Evolutionary conservation across 1,140 invertebrate genomes (phyloP), one percentile per base, ranked within the genome.

Genomic region (silkworm (Bombyx mori)): DNA sequence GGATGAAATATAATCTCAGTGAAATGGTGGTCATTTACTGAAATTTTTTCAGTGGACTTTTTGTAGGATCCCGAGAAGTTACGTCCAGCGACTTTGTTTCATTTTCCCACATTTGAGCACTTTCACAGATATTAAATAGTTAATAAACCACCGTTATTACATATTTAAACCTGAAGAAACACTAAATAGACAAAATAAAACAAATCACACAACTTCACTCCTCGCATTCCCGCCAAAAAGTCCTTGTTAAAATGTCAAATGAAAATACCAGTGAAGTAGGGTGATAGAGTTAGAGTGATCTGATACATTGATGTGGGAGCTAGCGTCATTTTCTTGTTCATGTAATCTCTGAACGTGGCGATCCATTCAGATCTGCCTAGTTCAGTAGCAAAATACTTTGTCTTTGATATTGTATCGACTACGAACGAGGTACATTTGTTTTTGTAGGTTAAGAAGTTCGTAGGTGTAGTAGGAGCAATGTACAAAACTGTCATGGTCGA

Each of bases 291-390:
- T 9, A 87, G 65, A 12, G 82, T 79, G 52, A 87, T 71, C 64
- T 68, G 72, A 56, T 77, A 87, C 81, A 87, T 81, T 12, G 79
- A 84, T 48, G 80, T 85, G 0, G 83, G 79, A 52, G 78, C 66
- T 53, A 87, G 85, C 55, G 73, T 82, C 75, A 87, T 85, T 61
- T 87, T 87, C 65, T 67, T 82, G 57, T 73, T 78, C 78, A 87
- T 87, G 58, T 87, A 87, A 53, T 82, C 71, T 64, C 61, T 77
- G 50, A 87, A 84, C 52, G 69, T 52, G 8, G 75, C 57, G 48
- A 81, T 69, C 84, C 84, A 87, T 65, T 71, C 71, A 1, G 72
- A 73, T 35, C 53, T 74, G 55, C 59, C 63, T n/a, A 78, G 22
- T 56, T 64, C 10, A 47, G 63, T 68, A 8, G 66, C 53, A 26